Conservation (phyloP, 2,888 invertebrate genomes). For the Plagodis dolabraria region DNA sequence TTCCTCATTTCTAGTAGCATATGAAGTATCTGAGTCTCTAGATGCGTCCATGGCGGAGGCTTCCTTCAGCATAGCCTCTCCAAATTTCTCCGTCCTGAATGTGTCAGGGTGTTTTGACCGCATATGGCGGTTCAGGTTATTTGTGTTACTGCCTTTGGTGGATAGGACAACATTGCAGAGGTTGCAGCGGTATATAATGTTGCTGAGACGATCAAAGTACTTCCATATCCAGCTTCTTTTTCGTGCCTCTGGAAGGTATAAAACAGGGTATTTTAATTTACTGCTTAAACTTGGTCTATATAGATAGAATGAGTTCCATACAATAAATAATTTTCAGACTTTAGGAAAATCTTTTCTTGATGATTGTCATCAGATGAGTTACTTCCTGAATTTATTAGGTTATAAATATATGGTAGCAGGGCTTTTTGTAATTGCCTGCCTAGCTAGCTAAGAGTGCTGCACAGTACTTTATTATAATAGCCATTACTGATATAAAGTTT, state of each 20-base stretch:
- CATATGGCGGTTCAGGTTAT: constrained; percentile 78
- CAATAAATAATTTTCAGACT: too few relatives aligned
- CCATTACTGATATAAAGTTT: too few relatives aligned
- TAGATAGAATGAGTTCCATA: neutral
- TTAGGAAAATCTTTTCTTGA: too few relatives aligned
- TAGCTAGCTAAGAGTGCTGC: too few relatives aligned
- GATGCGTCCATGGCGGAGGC: constrained; percentile 31
- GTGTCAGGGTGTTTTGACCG: constrained; percentile 64
- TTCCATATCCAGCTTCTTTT: constrained; percentile 81
- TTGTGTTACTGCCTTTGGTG: constrained; percentile 78
- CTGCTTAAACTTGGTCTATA: neutral
- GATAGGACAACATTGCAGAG: constrained; percentile 73
- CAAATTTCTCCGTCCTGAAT: constrained; percentile 58
- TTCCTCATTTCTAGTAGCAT: constrained; percentile 57
- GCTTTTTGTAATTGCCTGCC: too few relatives aligned
- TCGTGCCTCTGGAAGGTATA: constrained; percentile 55
- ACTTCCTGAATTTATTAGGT: too few relatives aligned
- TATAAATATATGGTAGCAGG: too few relatives aligned
- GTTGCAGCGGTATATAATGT: constrained; percentile 71
- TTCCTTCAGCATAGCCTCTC: constrained; percentile 30
- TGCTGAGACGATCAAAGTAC: constrained; percentile 72
- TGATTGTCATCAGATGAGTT: too few relatives aligned
- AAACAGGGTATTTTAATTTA: neutral
- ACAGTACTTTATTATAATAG: too few relatives aligned
- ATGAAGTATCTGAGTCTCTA: constrained; percentile 52